phyloP scores from a whole-genome alignment of 2,113 vertebrate genomes.

The Vidua macroura region DNA sequence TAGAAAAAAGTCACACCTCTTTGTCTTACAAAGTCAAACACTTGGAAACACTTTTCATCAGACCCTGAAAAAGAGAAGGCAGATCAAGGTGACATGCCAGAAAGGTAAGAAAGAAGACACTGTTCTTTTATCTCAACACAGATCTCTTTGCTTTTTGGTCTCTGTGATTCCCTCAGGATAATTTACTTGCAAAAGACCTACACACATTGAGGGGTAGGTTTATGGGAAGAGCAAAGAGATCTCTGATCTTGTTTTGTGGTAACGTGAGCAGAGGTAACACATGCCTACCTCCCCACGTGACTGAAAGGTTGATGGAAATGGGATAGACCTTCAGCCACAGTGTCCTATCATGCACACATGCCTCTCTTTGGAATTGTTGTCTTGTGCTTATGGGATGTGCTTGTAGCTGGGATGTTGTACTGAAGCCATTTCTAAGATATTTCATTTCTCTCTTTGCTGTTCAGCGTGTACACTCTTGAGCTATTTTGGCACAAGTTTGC shows the following conservation, averaged over 20 bases:
- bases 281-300: not conserved
- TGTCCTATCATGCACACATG: not conserved
- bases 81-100: not conserved
- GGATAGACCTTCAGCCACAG: not conserved
- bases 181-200: not conserved
- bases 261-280: not conserved
- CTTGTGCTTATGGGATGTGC: not conserved
- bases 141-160: not conserved
- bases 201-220: not conserved
- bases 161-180: not conserved
- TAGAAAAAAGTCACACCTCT: not conserved
- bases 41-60: not conserved
- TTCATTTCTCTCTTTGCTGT: not conserved
- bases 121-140: not conserved
- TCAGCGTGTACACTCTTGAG: not conserved
- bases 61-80: not conserved
- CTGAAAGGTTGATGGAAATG: not conserved
- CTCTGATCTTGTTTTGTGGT: accelerated
- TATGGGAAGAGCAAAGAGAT: not conserved
- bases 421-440: not conserved
- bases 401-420: not conserved
- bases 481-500: not conserved
- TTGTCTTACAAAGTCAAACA: not conserved
- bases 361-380: not conserved
- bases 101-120: not conserved